Percentiles rank a stretch among this genome's conserved stretches.
Evolutionary conservation across 2,113 vertebrate species (phyloP).

Genomic region (Chinchilla lanigera): DNA sequence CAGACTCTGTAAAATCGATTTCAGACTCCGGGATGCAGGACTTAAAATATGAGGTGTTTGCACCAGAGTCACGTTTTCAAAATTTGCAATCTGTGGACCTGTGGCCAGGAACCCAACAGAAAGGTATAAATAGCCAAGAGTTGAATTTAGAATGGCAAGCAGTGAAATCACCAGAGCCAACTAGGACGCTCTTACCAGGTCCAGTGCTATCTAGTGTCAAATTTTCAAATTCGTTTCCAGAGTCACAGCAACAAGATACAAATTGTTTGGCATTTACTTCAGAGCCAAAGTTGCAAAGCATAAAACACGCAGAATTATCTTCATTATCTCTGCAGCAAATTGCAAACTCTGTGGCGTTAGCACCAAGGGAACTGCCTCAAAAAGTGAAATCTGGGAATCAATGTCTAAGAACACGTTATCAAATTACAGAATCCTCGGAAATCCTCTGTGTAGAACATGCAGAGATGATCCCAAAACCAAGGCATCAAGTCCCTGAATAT

Average conservation of each 20-base stretch:
- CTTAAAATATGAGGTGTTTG: conserved; percentile 5
- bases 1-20: conserved; percentile 33
- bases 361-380: not conserved
- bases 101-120: not conserved
- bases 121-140: conserved; percentile 11
- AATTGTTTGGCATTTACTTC: conserved; percentile 36
- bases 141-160: conserved; percentile 51
- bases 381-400: not conserved
- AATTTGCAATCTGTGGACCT: not conserved
- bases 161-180: conserved; percentile 36
- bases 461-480: not conserved
- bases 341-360: conserved; percentile 28
- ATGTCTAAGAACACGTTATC: not conserved
- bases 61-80: conserved; percentile 39
- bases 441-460: not conserved
- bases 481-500: not conserved
- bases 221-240: conserved; percentile 52
- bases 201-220: conserved; percentile 47
- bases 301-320: conserved; percentile 28
- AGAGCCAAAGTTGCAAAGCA: conserved; percentile 54
- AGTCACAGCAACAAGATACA: conserved; percentile 30
- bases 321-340: conserved; percentile 46
- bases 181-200: conserved; percentile 20
- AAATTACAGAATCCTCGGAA: conserved; percentile 18
- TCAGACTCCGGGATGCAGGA: conserved; percentile 17